Evolutionary conservation across 2,888 invertebrate species (phyloP), one percentile per base, ranked within the genome.

Genomic region (Pteria penguin): DNA sequence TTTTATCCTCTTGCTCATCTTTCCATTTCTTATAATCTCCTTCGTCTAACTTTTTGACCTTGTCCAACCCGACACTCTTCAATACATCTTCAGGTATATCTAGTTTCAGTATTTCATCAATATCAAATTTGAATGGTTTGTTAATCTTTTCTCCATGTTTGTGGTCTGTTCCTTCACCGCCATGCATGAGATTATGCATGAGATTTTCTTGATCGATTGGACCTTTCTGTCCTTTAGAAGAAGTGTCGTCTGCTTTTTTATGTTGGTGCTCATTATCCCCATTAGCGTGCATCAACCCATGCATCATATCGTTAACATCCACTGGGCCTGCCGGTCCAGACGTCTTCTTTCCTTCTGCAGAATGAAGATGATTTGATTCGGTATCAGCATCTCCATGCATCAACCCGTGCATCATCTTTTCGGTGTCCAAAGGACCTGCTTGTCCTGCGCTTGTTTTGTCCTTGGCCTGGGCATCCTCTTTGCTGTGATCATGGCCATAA

Each of bases 341-440:
- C 27, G 22, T 27, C 5, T 18, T 57, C 8, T 66, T 54, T 0
- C 67, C 72, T 36, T 73, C 76, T 22, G 33, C 52, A 36, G 60
- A 63, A 54, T 68, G 55, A 18, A 76, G 73, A 24, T 77, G 74
- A 24, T 79, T 52, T 14, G 22, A 45, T 18, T 63, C 71, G 11
- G 66, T 31, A 1, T 70, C 68, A 18, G 66, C 71, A 36, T 82
- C 83, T 0, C 82, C 85, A 36, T 86, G 84, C 83, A 84, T 84
- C 22, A 84, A 29, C 2, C 81, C 82, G 36, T 86, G 86, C 84
- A 86, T 85, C 24, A 85, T 61, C 52, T 81, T 58, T 26, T 81
- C 81, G 0, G 62, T 73, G 55, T 76, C 66, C 2, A 60, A 32
- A 14, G 79, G 80, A 29, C 22, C 60, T 24, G 45, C 27, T 31